Evolutionary conservation across 1,140 invertebrate species (phyloP), one percentile per base, ranked within the genome.

Genomic region (Heliothis subflexa): DNA sequence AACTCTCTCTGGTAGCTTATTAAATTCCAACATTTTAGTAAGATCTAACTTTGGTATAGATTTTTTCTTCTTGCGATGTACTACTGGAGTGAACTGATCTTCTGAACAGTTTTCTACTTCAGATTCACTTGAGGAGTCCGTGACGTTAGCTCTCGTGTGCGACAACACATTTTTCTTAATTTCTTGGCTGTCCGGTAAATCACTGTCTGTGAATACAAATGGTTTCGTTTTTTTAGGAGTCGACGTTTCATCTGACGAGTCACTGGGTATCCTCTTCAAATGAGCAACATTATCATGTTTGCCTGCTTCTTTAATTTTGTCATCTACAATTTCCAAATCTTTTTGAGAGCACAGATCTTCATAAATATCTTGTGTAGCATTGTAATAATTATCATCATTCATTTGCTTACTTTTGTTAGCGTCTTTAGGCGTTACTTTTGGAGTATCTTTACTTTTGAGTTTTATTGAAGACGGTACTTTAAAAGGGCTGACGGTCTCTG

Each of bases 111-210:
- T 85, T 81, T 89, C 87, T 18, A 78, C 54, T 77, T 91, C 91
- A 45, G 89, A 89, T 16, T 90, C 90, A 81, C 88, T 90, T 1
- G 86, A 89, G 0, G 82, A 83, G 70, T 89, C 87, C 9, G 78
- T 79, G n/a, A 81, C 73, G 1, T 52, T 13, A 55, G 49, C 52
- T 82, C 81, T 85, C 7, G 75, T 49, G 40, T 75, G 75, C 40
- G 85, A 47, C 13, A 84, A 79, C 7, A 90, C 78, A 80, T 80
- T 85, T 16, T 79, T 87, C 84, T 89, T 89, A 55, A 91, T 93
- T 84, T 94, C 91, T 83, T 93, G 89, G 57, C 86, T 93, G 61
- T 88, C 84, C 5, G 89, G 90, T 76, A 93, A 82, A 72, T 92
- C 90, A 25, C 80, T 87, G 12, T 83, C 83, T 74, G 90, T 85